phyloP scores from a whole-genome alignment of 2,113 vertebrate genomes.

The Arenaria interpres region DNA sequence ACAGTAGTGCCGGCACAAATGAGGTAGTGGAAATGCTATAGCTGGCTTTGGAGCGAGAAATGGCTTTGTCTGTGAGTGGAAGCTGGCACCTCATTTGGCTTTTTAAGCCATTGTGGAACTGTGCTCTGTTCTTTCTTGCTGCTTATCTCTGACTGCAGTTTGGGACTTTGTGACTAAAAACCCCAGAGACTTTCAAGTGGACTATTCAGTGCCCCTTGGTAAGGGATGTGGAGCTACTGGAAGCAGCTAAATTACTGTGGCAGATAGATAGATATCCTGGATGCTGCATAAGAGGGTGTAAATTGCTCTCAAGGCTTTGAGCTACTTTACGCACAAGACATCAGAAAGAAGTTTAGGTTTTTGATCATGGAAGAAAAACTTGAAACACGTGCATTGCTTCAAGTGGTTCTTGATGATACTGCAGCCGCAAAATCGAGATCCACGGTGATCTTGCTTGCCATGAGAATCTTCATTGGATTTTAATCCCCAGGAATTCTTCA shows the following conservation, averaged over 20 bases:
- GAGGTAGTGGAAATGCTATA: conserved; percentile 25
- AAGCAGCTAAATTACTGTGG: conserved; percentile 43
- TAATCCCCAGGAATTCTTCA: conserved; percentile 35
- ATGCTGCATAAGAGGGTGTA: neutral
- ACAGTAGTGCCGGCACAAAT: neutral
- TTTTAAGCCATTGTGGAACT: conserved; percentile 49
- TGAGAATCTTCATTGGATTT: conserved; percentile 16
- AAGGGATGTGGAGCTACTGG: conserved; percentile 38
- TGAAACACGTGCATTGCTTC: neutral
- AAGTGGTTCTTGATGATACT: conserved; percentile 38
- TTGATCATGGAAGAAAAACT: conserved; percentile 41
- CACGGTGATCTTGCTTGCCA: conserved; percentile 4
- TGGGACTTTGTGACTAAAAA: conserved; percentile 40
- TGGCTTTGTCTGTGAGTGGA: conserved; percentile 33
- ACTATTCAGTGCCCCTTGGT: conserved; percentile 24
- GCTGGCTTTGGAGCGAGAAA: conserved; percentile 38
- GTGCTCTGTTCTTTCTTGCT: conserved; percentile 54
- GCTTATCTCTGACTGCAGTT: conserved; percentile 54
- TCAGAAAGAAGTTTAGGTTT: conserved; percentile 35
- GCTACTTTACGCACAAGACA: conserved; percentile 11
- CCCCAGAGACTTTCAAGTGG: conserved; percentile 49
- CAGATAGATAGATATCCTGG: neutral
- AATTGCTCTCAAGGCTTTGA: conserved; percentile 52
- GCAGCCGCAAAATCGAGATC: conserved; percentile 24
- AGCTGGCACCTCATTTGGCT: conserved; percentile 34